Evolutionary conservation across 2,113 vertebrate species (phyloP), one percentile per base, ranked within the genome.

Genomic region (Atractosteus spatula): DNA sequence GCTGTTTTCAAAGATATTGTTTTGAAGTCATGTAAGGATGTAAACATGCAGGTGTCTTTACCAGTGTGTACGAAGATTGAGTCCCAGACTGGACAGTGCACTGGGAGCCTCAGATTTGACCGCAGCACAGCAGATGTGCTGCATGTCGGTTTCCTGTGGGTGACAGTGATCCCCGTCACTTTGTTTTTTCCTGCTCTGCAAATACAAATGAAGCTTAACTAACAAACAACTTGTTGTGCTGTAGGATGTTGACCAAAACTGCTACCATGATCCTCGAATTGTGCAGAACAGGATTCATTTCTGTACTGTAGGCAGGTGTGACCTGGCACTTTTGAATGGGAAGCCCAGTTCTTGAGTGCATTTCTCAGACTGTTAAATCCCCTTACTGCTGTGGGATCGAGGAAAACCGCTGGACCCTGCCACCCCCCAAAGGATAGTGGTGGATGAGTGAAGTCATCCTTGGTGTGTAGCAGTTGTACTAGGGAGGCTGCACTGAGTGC

Each of bases 381-480:
- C 43, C 16, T 8, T 65, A 16, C 12, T 55, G 56, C 54, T 71
- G 67, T 69, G 29, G 8, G 67, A 44, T 55, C 55, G 57, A 66
- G 54, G 55, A 16, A 55, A 42, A 16, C 59, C 13, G 41, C 56
- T 7, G 65, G 66, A 8, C 56, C 59, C 45, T 47, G 8, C 51
- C 8, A 29, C 41, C 59, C 66, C 66, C 65, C 29, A 55, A 6
- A 29, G 66, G 42, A 44, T 42, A 41, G 57, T 56, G 41, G 29
- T 54, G 41, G 55, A 54, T 63, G 16, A 66, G 68, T 66, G 66
- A 65, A 55, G 61, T 64, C 41, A 41, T 68, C 66, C 66, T 68
- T 66, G 72, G 73, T 71, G 74, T 70, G 74, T 81, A 82, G 82
- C 84, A 79, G 79, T 82, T 78, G 29, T 29, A 29, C 29, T 29